Evolutionary conservation across 1,140 invertebrate species (phyloP), one percentile per base, ranked within the genome.

Genomic region (Euura saliciscinereae): DNA sequence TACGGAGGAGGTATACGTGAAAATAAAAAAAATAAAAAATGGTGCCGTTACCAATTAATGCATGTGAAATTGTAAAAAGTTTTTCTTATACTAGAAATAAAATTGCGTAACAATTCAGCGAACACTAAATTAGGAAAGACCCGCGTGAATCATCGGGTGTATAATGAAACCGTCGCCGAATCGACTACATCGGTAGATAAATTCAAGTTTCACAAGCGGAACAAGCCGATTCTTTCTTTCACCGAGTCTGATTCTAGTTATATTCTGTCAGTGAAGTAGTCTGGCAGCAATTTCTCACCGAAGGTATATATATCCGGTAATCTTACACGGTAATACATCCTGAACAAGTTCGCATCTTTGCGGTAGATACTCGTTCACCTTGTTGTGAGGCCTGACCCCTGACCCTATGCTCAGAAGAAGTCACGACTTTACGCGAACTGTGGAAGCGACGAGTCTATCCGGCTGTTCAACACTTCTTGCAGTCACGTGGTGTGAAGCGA

Each of bases 391-490:
- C 51, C 8, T n/a, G 13, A 59, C 51, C 51, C 13, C 8, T 59
- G 51, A 59, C 51, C 51, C 3, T 6, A 59, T 8, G 10, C 10
- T 11, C 28, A 59, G 13, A 59, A 3, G 51, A n/a, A 59, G 51
- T 59, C 51, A 59, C 51, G 51, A 59, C 51, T 59, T 59, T 4
- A 59, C 51, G 51, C 51, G 3, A 59, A 59, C 51, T 59, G 51
- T 11, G 51, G 51, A 59, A 59, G 51, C 51, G 51, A 59, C 51
- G 51, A 59, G 51, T 59, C 51, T 59, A 59, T 59, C 51, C 51
- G 51, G 28, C 28, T 28, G 28, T 28, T n/a, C 51, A 11, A 2
- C 51, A 6, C 51, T n/a, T 3, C 51, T 59, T 59, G 51, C 13
- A 59, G 8, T 59, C 6, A n/a, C 51, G 13, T 59, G 51, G 28